Base-by-base conservation (phyloP, 2,888 invertebrate genomes). In the Iselma pallidipennis region DNA sequence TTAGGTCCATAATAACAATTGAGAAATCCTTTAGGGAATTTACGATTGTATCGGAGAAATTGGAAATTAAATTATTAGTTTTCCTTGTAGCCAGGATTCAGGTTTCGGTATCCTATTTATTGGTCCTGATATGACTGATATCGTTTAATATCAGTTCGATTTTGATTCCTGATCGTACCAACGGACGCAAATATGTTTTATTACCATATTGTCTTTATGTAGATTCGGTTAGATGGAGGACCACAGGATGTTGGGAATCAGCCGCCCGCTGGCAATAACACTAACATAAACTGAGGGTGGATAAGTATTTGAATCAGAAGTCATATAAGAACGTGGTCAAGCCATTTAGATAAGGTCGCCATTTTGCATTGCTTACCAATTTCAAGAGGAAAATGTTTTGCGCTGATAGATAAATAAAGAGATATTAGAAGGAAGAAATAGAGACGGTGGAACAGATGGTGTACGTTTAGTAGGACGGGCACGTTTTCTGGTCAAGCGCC, bases 351-450 rank as follows among this genome's bases (percentile, higher is more conserved):
- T 77, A 76, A 75, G 71, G 71, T 72, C 68, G 73, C 67, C 67
- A 73, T 71, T 75, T 75, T 74, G 76, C 77, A 75, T 77, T 74
- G 73, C 73, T 74, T 75, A 73, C 73, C 72, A 72, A 76, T 75
- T 68, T 64, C 67, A 65, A 63, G 66, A 66, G 65, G 67, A 68
- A n/a, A 37, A 69, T 69, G 75, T 76, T 75, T 76, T 76, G 73
- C 74, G 72, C 76, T 78, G 78, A 77, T 78, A 78, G 79, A 80
- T 80, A 79, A 79, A 79, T 79, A 79, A 78, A 76, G 77, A 78
- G 77, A 78, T 77, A 76, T 76, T 75, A 74, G 74, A 72, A 67
- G 57, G 68, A 37, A 37, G 37, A 37, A 37, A 37, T 37, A 37
- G 61, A 55, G 61, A 55, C 64, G 57, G 65, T 63, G 66, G n/a